A percentile compares a stretch with the other conserved stretches of the same genome.
Conservation (phyloP, 2,113 vertebrate species). For the Actenoides hombroni region DNA sequence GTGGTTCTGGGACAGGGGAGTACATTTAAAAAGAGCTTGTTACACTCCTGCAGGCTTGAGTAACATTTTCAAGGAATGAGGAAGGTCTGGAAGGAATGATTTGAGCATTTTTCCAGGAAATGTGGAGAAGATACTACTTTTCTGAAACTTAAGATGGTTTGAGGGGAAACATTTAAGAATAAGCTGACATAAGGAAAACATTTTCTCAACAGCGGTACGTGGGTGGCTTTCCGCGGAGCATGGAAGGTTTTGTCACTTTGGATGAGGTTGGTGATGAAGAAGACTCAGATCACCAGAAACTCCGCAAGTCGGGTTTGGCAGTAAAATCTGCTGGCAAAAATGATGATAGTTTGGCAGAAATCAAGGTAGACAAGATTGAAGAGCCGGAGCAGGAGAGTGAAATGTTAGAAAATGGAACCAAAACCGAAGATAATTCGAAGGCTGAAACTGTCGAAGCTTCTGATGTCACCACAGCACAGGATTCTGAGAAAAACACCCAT, state of each 20-base stretch:
- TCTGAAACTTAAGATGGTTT: neutral
- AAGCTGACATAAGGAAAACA: slow-evolving; percentile 7
- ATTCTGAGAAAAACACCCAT: slow-evolving; percentile 55
- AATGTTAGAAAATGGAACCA: slow-evolving; percentile 76
- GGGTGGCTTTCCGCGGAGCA: slow-evolving; percentile 84
- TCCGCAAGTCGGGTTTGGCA: slow-evolving; percentile 65
- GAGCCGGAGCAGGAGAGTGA: slow-evolving; percentile 77
- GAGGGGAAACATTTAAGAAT: neutral
- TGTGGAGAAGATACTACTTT: neutral
- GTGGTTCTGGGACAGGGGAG: too few relatives aligned
- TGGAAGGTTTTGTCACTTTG: slow-evolving; percentile 94
- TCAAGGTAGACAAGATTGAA: slow-evolving; percentile 78
- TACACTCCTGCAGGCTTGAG: neutral
- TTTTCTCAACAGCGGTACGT: slow-evolving; percentile 71
- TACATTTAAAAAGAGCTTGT: neutral
- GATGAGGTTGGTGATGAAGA: slow-evolving; percentile 92
- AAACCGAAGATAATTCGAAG: slow-evolving; percentile 69
- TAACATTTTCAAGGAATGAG: rapidly evolving
- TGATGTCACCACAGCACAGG: slow-evolving; percentile 15
- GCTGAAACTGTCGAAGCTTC: slow-evolving; percentile 53
- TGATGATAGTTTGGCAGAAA: slow-evolving; percentile 73
- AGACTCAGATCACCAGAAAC: slow-evolving; percentile 74
- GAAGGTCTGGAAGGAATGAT: neutral
- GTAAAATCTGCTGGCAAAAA: slow-evolving; percentile 57
- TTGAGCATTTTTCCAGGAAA: neutral